Conservation (phyloP, 2,888 invertebrate genomes). For the Drosophila glabriapex region DNA sequence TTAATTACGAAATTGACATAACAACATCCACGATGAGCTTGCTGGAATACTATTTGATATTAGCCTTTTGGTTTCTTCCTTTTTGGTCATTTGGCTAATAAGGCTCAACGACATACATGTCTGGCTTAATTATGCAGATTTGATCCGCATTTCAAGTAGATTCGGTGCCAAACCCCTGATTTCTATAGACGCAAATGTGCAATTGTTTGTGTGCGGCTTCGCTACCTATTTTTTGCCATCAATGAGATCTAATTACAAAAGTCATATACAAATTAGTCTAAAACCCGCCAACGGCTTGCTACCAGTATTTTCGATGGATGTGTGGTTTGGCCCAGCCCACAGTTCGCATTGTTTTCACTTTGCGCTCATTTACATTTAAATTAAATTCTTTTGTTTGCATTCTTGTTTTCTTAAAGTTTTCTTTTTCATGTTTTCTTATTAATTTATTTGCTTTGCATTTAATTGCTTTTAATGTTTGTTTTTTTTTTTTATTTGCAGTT, state of each 20-base stretch:
- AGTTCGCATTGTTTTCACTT: conserved; percentile 15
- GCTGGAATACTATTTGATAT: conserved; percentile 5
- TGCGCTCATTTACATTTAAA: conserved; percentile 68
- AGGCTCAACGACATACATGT: conserved; percentile 3
- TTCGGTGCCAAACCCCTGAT: not conserved
- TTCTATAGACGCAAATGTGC: not conserved
- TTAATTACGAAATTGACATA: conserved; percentile 76
- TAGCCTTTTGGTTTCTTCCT: conserved; percentile 26
- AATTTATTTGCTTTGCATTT: conserved; percentile 61
- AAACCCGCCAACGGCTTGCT: conserved; percentile 14
- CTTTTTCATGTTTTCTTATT: conserved; percentile 44
- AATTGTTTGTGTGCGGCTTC: not conserved
- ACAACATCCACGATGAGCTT: conserved; percentile 27
- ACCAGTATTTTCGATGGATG: not conserved
- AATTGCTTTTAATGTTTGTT: conserved; percentile 58
- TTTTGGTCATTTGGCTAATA: conserved; percentile 33
- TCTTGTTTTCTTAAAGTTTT: conserved; percentile 22
- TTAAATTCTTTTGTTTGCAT: conserved; percentile 59
- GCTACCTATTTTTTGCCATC: not conserved
- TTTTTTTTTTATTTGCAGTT: conserved; percentile 43
- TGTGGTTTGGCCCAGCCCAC: not conserved
- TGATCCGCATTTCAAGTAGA: conserved; percentile 10
- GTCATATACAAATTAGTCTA: conserved; percentile 26
- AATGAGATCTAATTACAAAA: conserved; percentile 29
- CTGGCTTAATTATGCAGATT: conserved; percentile 47